Evolutionary conservation across 2,113 vertebrate species (phyloP).

Genomic region (Osmerus eperlanus): DNA sequence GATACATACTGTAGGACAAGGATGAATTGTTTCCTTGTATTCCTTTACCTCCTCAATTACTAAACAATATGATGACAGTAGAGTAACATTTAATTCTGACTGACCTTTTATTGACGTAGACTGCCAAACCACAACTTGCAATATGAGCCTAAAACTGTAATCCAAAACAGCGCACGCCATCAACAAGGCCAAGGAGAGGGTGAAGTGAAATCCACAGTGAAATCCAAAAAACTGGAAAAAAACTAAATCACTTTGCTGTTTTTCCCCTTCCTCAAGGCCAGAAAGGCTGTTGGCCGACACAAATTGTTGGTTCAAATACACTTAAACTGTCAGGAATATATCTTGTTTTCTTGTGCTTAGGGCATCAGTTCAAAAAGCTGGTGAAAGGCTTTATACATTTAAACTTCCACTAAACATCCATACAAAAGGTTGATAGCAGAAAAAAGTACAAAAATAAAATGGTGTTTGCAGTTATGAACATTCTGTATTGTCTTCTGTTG

Average conservation of each 20-base stretch:
- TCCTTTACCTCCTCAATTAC: too few species aligned
- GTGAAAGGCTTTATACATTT: background rate
- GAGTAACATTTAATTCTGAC: background rate
- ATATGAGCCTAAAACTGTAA: background rate
- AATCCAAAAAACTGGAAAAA: too few species aligned
- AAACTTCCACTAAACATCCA: background rate
- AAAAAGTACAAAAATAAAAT: too few species aligned
- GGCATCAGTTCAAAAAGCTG: background rate
- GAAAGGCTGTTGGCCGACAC: conserved; percentile 13
- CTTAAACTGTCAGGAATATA: conserved; percentile 1
- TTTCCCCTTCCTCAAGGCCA: conserved; percentile 9
- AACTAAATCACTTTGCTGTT: conserved; percentile 17
- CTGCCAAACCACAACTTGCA: conserved; percentile 17
- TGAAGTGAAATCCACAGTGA: background rate
- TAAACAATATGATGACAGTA: background rate
- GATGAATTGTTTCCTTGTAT: too few species aligned
- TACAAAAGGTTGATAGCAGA: too few species aligned
- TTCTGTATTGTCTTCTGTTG: background rate
- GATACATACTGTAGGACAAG: too few species aligned
- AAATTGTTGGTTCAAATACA: conserved; percentile 18
- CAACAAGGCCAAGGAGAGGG: conserved; percentile 16
- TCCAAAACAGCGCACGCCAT: conserved; percentile 5
- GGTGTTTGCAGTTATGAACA: too few species aligned
- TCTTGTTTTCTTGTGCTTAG: background rate
- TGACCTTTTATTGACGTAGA: background rate